Evolutionary conservation across 2,888 invertebrate genomes (phyloP).

Genomic region (Erebia aethiops): DNA sequence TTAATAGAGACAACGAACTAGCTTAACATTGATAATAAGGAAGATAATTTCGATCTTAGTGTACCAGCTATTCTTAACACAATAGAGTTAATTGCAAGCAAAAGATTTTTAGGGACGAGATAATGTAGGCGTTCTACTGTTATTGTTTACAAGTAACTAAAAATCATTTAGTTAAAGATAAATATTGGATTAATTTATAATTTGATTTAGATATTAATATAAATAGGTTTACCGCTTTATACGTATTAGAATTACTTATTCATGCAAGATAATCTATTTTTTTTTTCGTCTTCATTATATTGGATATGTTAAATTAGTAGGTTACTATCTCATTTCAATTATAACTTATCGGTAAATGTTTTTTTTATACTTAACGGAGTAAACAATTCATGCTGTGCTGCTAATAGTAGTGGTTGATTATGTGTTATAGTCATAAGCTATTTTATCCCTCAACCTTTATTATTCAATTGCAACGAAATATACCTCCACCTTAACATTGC

Average conservation of each 20-base stretch:
- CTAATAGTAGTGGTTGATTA: slow-evolving; percentile 37
- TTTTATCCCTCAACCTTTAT: slow-evolving; percentile 27
- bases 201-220: neutral
- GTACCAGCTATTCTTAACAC: slow-evolving; percentile 49
- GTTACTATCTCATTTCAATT: neutral
- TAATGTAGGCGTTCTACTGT: slow-evolving; percentile 39
- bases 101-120: slow-evolving; percentile 42
- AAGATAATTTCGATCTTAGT: slow-evolving; percentile 20
- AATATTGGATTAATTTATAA: neutral
- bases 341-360: neutral
- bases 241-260: neutral
- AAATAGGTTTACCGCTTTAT: neutral
- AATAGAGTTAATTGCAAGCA: slow-evolving; percentile 67
- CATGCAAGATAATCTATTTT: slow-evolving; percentile 5
- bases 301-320: neutral
- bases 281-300: neutral
- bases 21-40: neutral
- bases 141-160: slow-evolving; percentile 16
- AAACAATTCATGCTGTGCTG: slow-evolving; percentile 31
- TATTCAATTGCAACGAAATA: slow-evolving; percentile 27
- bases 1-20: slow-evolving; percentile 4
- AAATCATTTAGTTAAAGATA: neutral
- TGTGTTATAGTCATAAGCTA: slow-evolving; percentile 1
- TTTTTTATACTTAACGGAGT: neutral
- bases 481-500: slow-evolving; percentile 28